Base-by-base conservation (phyloP, 2,113 vertebrate genomes). In the Alligator sinensis region DNA sequence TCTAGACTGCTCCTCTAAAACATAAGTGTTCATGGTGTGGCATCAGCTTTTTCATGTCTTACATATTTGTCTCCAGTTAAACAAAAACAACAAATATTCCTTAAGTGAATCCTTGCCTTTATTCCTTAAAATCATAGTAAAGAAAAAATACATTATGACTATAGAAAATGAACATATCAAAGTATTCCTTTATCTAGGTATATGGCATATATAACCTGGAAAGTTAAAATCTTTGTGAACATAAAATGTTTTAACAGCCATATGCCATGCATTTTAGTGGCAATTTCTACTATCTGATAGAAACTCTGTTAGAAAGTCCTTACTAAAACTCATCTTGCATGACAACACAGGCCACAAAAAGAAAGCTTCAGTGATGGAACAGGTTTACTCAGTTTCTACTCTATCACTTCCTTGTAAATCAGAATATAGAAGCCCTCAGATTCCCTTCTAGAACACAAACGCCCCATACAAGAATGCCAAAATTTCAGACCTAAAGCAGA, bases 11-110 rank as follows among this genome's bases (percentile, higher is more conserved):
- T 22, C 30, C 60, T 64, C 55, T 93, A 63, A 27, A 80, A 64
- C 85, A 58, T 75, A 74, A 88, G 94, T 90, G 27, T 16, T 76
- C 55, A 66, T 87, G 75, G 17, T 47, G 9, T 61, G 61, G 4
- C 30, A 84, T 82, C 28, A 90, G 77, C 10, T 27, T 18, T 89
- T 91, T 93, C 19, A 89, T 77, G 55, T 10, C 47, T 89, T 68
- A 83, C 9, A 84, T 77, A 9, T 86, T 80, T 93, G 75, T 61
- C 85, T 91, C 63, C 86, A 55, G 15, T 86, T 70, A 90, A 93
- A 94, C 30, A 12, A 93, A 94, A 30, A 59, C 27, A 87, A 91
- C 3, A 34, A 70, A 62, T 38, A 62, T 1, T 3, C 47, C 47
- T 47, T 47, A 47, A 47, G 47, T 47, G 47, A 47, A 47, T 47